A percentile compares a stretch with the other conserved stretches of the same genome.
Evolutionary conservation across 1,140 invertebrate species (phyloP).

Genomic region (Copidosoma floridanum): DNA sequence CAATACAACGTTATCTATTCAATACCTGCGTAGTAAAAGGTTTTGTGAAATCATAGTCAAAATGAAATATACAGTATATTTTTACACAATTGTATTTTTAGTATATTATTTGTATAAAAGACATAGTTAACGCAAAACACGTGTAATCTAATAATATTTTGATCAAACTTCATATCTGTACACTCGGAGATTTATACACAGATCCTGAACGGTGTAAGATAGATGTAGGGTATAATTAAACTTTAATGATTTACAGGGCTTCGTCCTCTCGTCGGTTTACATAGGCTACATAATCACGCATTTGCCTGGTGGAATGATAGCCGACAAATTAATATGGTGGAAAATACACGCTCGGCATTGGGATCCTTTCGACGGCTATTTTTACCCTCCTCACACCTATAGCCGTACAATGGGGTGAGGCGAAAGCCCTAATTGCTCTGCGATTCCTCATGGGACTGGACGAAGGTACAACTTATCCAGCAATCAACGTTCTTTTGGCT

Average conservation of each 20-base stretch:
- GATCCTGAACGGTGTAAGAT: too few relatives aligned
- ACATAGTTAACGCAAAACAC: too few relatives aligned
- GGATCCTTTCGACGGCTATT: slow-evolving; percentile 15
- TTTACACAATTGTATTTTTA: too few relatives aligned
- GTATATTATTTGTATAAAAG: too few relatives aligned
- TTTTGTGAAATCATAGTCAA: too few relatives aligned
- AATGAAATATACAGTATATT: too few relatives aligned
- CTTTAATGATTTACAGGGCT: slow-evolving; percentile 11
- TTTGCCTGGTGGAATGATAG: slow-evolving; percentile 18
- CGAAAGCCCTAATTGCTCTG: background rate
- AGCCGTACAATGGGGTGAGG: slow-evolving; percentile 15
- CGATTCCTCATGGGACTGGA: slow-evolving; percentile 19
- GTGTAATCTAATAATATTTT: too few relatives aligned
- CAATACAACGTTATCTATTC: too few relatives aligned
- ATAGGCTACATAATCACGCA: slow-evolving; percentile 21
- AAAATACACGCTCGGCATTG: slow-evolving; percentile 22
- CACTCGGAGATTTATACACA: too few relatives aligned
- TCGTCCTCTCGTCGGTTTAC: slow-evolving; percentile 17
- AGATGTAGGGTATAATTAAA: too few relatives aligned
- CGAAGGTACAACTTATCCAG: slow-evolving; percentile 20
- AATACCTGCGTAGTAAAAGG: too few relatives aligned
- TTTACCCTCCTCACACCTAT: slow-evolving; percentile 15
- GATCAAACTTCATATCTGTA: too few relatives aligned
- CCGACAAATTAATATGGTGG: slow-evolving; percentile 17
- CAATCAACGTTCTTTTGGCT: slow-evolving; percentile 20